Evolutionary conservation across 2,797 vertebrate species (phyloP).

Genomic region (Harpagifer antarcticus): DNA sequence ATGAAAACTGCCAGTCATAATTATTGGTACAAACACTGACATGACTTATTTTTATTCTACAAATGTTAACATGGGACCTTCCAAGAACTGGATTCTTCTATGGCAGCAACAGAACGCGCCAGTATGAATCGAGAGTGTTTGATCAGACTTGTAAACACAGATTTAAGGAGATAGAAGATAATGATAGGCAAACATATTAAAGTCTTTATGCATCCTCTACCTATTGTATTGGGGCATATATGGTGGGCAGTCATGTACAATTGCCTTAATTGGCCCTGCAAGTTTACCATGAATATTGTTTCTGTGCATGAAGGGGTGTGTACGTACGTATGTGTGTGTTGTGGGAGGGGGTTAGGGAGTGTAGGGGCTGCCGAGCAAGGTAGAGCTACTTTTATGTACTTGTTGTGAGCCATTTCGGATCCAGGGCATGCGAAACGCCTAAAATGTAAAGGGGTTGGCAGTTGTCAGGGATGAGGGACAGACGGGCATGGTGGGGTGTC

Average conservation of each 20-base stretch:
- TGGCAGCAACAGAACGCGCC: constrained; percentile 19
- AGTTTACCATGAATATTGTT: not conserved
- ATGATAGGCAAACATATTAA: not conserved
- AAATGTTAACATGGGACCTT: constrained; percentile 2
- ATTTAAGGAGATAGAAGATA: not conserved
- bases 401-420: constrained; percentile 72
- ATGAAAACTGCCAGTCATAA: not conserved
- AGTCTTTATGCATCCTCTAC: not conserved
- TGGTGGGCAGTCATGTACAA: not conserved
- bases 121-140: not conserved
- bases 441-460: constrained; percentile 79
- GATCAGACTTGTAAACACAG: not conserved
- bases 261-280: not conserved
- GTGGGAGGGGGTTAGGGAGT: not conserved
- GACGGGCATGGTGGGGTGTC: constrained; percentile 21
- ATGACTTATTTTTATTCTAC: not conserved
- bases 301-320: constrained; percentile 16
- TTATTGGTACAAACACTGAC: not conserved
- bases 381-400: constrained; percentile 83
- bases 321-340: constrained; percentile 15
- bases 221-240: not conserved
- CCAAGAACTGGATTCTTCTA: constrained; percentile 24
- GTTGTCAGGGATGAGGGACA: constrained; percentile 57
- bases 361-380: constrained; percentile 56
- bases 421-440: constrained; percentile 67